A percentile compares a stretch with the other conserved stretches of the same genome.
These are phyloP conservation scores for Parazoanthus swiftii DNA, from an alignment of 92 coral and sea anemone genomes.

Conservation along the genomic window DNA sequence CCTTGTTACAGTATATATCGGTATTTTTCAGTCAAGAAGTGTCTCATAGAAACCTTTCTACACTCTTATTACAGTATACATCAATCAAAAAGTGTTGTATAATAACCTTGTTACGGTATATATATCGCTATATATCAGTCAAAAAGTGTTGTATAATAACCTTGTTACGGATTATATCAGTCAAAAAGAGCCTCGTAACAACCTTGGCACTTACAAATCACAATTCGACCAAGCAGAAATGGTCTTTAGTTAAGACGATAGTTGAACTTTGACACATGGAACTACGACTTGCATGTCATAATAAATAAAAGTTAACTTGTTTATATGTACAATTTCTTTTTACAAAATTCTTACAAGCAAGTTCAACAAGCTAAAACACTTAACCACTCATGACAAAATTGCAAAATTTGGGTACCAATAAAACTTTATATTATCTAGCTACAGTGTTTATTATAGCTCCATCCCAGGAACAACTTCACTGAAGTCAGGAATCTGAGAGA, in stretches of 20 bases:
- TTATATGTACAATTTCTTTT: slow-evolving; percentile 39
- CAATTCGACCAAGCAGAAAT: neutral
- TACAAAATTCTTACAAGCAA: slow-evolving; percentile 35
- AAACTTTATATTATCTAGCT: slow-evolving; percentile 26
- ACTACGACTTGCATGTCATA: slow-evolving; percentile 28
- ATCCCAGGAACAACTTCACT: slow-evolving; percentile 23
- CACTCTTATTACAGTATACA: no score
- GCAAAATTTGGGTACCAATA: slow-evolving; percentile 29
- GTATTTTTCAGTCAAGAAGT: neutral
- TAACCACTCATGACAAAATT: slow-evolving; percentile 24
- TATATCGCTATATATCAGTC: no score
- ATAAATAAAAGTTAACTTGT: slow-evolving; percentile 34
- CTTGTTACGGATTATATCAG: no score
- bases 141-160: no score
- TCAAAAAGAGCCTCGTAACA: no score
- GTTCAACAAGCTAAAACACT: slow-evolving; percentile 19
- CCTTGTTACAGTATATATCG: no score
- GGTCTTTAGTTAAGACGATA: slow-evolving; percentile 1
- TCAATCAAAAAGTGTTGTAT: no score
- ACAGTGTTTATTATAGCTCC: slow-evolving; percentile 1
- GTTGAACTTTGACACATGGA: neutral
- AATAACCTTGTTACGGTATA: no score
- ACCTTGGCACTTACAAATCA: neutral
- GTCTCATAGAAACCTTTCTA: neutral
- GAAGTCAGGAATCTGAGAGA: slow-evolving; percentile 13